These are phyloP conservation scores for Loxodonta africana DNA, from an alignment of 2,113 vertebrate species.

Conservation along the genomic window DNA sequence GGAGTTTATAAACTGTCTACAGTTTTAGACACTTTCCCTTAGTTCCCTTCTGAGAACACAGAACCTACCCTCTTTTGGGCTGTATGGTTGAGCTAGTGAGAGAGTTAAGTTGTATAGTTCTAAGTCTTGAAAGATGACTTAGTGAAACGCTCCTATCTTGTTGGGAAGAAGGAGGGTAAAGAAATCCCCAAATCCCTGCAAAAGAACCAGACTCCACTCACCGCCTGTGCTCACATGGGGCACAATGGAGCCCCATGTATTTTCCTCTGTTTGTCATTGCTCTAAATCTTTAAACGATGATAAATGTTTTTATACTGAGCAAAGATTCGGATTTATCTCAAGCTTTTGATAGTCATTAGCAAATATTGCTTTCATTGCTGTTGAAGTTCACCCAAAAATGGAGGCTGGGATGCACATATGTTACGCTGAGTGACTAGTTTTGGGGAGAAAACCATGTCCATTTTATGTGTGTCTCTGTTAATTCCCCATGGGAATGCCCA, in stretches of 20 bases:
- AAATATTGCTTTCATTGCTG: neutral
- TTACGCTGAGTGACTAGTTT: neutral
- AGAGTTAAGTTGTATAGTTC: neutral
- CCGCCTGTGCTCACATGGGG: rapidly evolving
- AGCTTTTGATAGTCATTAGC: slow-evolving; percentile 14
- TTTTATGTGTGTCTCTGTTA: neutral
- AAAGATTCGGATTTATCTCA: neutral
- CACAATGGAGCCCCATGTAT: rapidly evolving
- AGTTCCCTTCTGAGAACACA: neutral
- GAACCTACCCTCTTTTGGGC: neutral
- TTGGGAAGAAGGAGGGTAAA: neutral
- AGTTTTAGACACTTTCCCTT: neutral
- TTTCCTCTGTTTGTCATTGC: neutral
- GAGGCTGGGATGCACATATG: neutral
- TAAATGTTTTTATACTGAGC: neutral
- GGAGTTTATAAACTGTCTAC: neutral
- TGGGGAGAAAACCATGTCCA: neutral
- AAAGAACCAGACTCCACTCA: neutral
- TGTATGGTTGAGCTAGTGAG: neutral
- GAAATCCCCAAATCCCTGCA: neutral
- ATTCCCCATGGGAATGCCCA: neutral
- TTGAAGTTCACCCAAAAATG: neutral
- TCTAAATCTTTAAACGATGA: neutral
- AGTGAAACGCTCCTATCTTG: neutral
- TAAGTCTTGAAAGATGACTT: neutral